Conservation (phyloP, 2,888 invertebrate genomes). For the Drosophila birchii region DNA sequence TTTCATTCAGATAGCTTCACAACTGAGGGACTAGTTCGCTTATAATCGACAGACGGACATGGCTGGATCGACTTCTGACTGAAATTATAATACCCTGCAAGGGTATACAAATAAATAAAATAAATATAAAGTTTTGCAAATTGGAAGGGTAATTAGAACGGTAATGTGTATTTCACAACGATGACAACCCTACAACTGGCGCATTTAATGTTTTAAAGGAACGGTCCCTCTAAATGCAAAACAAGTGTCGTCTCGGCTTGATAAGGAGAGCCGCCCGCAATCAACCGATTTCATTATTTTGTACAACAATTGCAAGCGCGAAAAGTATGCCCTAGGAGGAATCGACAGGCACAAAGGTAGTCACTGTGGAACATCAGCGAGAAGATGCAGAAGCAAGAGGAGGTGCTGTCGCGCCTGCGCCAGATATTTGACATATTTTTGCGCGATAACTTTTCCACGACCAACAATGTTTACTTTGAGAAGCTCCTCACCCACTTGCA, state of each 20-base stretch:
- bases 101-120: no score
- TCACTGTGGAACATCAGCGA: conserved; percentile 22
- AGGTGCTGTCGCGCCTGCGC: conserved; percentile 70
- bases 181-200: not conserved
- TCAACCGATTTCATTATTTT: conserved; percentile 58
- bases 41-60: no score
- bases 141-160: not conserved
- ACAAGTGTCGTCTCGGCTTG: conserved; percentile 58
- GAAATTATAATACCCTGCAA: no score
- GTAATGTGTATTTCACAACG: not conserved
- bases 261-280: conserved; percentile 52
- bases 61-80: no score
- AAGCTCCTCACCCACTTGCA: conserved; percentile 87
- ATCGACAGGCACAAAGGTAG: conserved; percentile 1
- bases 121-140: no score
- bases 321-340: conserved; percentile 49
- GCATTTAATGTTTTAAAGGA: not conserved
- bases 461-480: conserved; percentile 88
- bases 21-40: no score
- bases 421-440: conserved; percentile 80
- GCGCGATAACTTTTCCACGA: conserved; percentile 74
- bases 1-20: no score
- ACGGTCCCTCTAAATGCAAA: conserved; percentile 47
- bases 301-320: conserved; percentile 47
- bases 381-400: conserved; percentile 72